phyloP scores from a whole-genome alignment of 2,888 invertebrate species.

The Napeogenes sylphis region DNA sequence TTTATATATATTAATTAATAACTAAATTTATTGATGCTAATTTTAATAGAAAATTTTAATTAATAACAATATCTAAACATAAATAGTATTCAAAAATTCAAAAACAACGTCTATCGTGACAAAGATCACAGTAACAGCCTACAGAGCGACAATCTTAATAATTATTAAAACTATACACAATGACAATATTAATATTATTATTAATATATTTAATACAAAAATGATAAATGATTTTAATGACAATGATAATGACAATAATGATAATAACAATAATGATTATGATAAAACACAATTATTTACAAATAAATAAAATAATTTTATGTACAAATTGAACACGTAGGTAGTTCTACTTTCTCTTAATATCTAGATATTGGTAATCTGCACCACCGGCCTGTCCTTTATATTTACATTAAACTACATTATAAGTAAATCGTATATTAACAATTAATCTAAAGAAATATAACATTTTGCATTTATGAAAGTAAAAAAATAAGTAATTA shows the following conservation, averaged over 20 bases:
- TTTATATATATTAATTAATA: too few species aligned
- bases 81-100: constrained; percentile 9
- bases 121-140: constrained; percentile 72
- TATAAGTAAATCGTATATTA: constrained; percentile 10
- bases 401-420: constrained; percentile 33
- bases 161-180: constrained; percentile 7
- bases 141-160: constrained; percentile 51
- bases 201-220: neutral
- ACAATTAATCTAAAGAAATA: constrained; percentile 7
- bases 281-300: constrained; percentile 27
- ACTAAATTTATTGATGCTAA: too few species aligned
- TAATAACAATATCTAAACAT: constrained; percentile 6
- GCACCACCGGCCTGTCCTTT: constrained; percentile 73
- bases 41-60: neutral
- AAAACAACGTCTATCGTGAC: constrained; percentile 49
- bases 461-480: neutral
- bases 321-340: constrained; percentile 65
- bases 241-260: constrained; percentile 7
- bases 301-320: constrained; percentile 29
- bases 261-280: constrained; percentile 14
- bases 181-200: neutral
- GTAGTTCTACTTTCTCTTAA: constrained; percentile 56
- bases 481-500: too few species aligned
- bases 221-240: constrained; percentile 10
- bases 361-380: constrained; percentile 74